A percentile compares a stretch with the other conserved stretches of the same genome.
Evolutionary conservation across 2,888 invertebrate genomes (phyloP).

Genomic region (Ormyrus thymus): DNA sequence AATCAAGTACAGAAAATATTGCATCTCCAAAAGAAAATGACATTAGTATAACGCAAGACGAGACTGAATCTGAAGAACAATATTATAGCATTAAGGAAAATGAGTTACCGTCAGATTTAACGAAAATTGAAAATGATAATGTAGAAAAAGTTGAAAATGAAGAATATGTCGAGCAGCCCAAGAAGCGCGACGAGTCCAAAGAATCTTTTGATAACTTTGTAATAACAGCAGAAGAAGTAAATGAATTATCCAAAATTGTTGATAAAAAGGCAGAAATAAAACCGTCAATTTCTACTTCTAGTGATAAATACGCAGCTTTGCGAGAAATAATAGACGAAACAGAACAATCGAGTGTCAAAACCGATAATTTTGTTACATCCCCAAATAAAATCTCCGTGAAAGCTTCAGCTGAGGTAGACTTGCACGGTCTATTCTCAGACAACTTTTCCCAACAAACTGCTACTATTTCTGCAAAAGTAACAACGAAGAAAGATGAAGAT

Average conservation of each 20-base stretch:
- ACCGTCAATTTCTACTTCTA: conserved; percentile 76
- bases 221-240: conserved; percentile 56
- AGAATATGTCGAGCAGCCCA: conserved; percentile 49
- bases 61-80: conserved; percentile 59
- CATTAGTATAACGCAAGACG: conserved; percentile 54
- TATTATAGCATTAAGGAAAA: conserved; percentile 52
- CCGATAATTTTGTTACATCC: conserved; percentile 48
- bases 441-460: conserved; percentile 57
- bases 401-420: conserved; percentile 66
- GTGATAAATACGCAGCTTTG: conserved; percentile 88
- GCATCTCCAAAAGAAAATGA: conserved; percentile 56
- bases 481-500: conserved; percentile 63
- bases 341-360: conserved; percentile 57
- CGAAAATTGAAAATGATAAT: conserved; percentile 39
- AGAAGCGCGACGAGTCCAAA: conserved; percentile 49
- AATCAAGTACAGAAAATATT: conserved; percentile 54
- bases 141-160: conserved; percentile 56
- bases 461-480: conserved; percentile 59
- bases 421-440: conserved; percentile 69
- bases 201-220: conserved; percentile 58
- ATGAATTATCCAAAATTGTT: conserved; percentile 53
- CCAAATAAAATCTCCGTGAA: conserved; percentile 56
- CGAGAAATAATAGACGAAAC: conserved; percentile 81
- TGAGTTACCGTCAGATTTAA: conserved; percentile 19
- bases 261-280: conserved; percentile 74